A percentile compares a stretch with the other conserved stretches of the same genome.
These are phyloP conservation scores for Stenodera caucasica DNA, from an alignment of 2,888 invertebrate genomes.

Conservation along the genomic window DNA sequence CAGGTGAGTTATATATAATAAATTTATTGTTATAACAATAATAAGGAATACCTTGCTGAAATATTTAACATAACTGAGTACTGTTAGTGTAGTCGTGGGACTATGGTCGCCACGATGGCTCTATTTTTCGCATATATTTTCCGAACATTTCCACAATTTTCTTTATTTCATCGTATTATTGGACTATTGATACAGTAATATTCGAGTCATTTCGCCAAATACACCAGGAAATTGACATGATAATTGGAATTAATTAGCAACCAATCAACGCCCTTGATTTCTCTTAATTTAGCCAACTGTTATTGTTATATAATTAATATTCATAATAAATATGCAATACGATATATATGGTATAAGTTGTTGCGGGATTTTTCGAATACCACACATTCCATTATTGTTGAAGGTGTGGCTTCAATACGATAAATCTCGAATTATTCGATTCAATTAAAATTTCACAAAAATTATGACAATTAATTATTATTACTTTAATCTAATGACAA, in stretches of 20 bases:
- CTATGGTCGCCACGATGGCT: slow-evolving; percentile 50
- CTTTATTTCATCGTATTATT: slow-evolving; percentile 1
- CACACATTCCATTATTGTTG: slow-evolving; percentile 48
- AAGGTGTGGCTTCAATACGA: slow-evolving; percentile 49
- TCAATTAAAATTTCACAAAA: slow-evolving; percentile 1
- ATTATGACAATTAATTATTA: no score
- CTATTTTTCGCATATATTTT: slow-evolving; percentile 31
- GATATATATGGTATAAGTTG: slow-evolving; percentile 25
- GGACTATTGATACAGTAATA: neutral
- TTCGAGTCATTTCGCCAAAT: slow-evolving; percentile 12
- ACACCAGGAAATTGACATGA: neutral
- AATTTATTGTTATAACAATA: neutral
- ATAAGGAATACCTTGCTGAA: neutral
- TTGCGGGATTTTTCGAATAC: slow-evolving; percentile 48
- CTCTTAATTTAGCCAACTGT: slow-evolving; percentile 24
- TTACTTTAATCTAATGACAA: neutral
- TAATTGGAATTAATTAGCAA: slow-evolving; percentile 6
- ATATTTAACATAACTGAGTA: neutral
- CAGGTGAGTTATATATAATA: neutral
- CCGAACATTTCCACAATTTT: slow-evolving; percentile 10
- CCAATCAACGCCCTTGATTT: slow-evolving; percentile 18
- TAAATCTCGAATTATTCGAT: slow-evolving; percentile 16
- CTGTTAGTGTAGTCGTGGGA: slow-evolving; percentile 41
- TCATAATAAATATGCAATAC: slow-evolving; percentile 27
- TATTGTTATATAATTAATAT: slow-evolving; percentile 19